Percentiles rank a stretch among this genome's conserved stretches.
Conservation (phyloP, 1,140 invertebrate genomes). For the Sitobion miscanthi region DNA sequence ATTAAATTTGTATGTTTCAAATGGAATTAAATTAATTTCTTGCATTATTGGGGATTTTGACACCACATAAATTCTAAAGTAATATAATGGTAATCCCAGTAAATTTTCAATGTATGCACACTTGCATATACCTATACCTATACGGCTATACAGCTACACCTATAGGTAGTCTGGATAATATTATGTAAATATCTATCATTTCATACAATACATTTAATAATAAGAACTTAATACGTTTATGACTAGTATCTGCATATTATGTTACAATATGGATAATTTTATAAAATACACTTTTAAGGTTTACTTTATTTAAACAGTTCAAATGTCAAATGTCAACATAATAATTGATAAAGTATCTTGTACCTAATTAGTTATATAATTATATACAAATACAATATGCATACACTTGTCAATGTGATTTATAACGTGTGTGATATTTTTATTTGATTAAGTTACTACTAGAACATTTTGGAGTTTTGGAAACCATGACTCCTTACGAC, state of each 20-base stretch:
- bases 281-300: conserved; percentile 9
- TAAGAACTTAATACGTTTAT: neutral
- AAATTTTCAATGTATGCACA: neutral
- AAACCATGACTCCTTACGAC: conserved; percentile 97
- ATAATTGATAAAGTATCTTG: neutral
- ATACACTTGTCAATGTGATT: neutral
- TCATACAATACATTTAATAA: neutral
- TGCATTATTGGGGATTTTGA: neutral
- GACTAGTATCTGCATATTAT: neutral
- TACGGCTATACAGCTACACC: too few species aligned
- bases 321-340: neutral
- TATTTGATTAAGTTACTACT: conserved; percentile 78
- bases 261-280: neutral
- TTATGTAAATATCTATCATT: neutral
- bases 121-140: neutral
- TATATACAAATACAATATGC: neutral
- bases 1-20: neutral
- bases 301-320: neutral
- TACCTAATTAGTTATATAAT: neutral
- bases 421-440: neutral
- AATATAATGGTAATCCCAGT: neutral
- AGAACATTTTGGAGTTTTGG: conserved; percentile 96
- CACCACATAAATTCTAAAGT: neutral
- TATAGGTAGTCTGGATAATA: neutral
- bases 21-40: neutral